Evolutionary conservation across 1,140 invertebrate genomes (phyloP), one percentile per base, ranked within the genome.

Genomic region (Dreissena rostriformis): DNA sequence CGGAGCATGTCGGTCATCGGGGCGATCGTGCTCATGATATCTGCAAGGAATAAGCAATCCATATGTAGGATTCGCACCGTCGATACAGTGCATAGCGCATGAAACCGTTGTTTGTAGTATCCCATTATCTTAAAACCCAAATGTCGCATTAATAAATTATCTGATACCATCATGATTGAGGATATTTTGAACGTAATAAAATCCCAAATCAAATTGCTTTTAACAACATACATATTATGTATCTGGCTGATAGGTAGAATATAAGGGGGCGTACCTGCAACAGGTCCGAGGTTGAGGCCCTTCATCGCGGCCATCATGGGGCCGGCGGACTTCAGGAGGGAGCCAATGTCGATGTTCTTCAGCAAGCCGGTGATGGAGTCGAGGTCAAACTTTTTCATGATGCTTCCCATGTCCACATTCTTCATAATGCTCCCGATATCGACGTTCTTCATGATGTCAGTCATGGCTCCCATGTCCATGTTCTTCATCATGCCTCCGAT

Each of bases 341-440:
- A 61, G 24, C 68, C 55, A 10, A 81, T 53, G 39, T 81, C 79
- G 24, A 81, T 61, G 70, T 81, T 72, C 70, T 81, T 72, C 19
- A 81, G 10, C 79, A 81, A 72, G 39, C 70, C 55, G 14, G n/a
- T 66, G 22, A 81, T 81, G 17, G 79, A 26, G 8, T 68, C 79
- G 29, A 81, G 14, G 28, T 81, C 79, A 5, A 81, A 52, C 68
- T 81, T 81, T 70, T 81, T 81, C 68, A 81, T 65, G 15, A 76
- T 63, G 19, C 55, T 24, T 63, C 74, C 74, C 51, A 81, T 72
- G 61, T 81, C 78, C 15, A 81, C 63, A 22, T 81, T 81, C 68
- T 81, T 81, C 78, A 81, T 55, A 17, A 81, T 71, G 0, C 49
- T 39, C n/a, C 39, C 28, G 26, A 81, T 81, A 5, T 66, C 51